phyloP scores from a whole-genome alignment of 2,113 vertebrate species.

The Lepisosteus oculatus region DNA sequence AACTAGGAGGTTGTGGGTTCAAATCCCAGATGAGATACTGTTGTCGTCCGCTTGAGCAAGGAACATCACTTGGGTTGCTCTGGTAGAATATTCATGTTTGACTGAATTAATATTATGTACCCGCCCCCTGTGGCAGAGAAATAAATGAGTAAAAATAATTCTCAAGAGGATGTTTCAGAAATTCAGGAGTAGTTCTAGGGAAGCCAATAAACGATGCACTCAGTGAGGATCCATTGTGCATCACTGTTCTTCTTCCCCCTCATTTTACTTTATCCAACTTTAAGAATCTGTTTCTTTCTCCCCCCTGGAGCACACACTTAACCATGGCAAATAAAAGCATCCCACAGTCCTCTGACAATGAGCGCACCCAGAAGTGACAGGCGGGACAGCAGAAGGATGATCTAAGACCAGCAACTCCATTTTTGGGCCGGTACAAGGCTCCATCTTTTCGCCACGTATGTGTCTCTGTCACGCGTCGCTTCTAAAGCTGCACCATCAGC shows the following conservation, averaged over 20 bases:
- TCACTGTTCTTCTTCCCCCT: not conserved
- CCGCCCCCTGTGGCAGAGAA: too few species aligned
- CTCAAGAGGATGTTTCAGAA: too few species aligned
- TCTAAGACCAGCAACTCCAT: not conserved
- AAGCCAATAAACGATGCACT: not conserved
- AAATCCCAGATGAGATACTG: too few species aligned
- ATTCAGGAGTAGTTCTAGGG: not conserved
- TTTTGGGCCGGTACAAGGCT: not conserved
- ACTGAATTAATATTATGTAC: too few species aligned
- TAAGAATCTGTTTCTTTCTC: not conserved
- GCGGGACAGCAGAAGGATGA: too few species aligned
- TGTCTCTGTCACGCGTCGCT: conserved; percentile 4
- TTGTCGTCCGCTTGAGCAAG: too few species aligned
- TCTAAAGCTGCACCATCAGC: not conserved
- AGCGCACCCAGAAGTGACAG: too few species aligned
- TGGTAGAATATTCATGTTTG: too few species aligned
- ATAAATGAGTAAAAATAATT: too few species aligned
- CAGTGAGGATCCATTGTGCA: not conserved
- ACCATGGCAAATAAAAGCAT: not conserved
- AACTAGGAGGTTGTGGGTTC: too few species aligned
- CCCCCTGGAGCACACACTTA: not conserved
- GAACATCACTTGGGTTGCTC: too few species aligned
- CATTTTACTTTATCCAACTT: not conserved
- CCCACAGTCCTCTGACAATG: not conserved
- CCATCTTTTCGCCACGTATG: conserved; percentile 17